Evolutionary conservation across 2,888 invertebrate species (phyloP).

Genomic region (Julus scandinavius): DNA sequence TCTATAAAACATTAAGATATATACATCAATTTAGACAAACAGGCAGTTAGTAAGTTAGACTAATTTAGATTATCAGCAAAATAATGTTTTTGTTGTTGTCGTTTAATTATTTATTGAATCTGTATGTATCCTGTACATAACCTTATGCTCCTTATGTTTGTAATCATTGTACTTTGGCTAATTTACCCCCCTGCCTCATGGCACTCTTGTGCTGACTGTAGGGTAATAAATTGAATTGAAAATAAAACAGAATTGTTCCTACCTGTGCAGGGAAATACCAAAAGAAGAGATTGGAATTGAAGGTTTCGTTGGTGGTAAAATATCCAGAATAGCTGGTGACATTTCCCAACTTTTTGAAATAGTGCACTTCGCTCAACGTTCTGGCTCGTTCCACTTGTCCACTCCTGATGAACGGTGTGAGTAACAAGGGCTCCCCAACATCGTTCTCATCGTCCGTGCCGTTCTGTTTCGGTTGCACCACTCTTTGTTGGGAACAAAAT

Average conservation of each 20-base stretch:
- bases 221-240: too few relatives aligned
- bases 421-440: conserved; percentile 75
- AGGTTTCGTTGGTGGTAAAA: conserved; percentile 81
- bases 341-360: conserved; percentile 65
- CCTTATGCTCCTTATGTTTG: too few relatives aligned
- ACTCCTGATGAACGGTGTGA: conserved; percentile 78
- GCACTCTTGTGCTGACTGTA: too few relatives aligned
- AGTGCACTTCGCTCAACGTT: conserved; percentile 60
- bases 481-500: neutral
- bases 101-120: too few relatives aligned
- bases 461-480: neutral
- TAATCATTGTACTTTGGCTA: too few relatives aligned
- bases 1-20: neutral
- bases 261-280: conserved; percentile 88
- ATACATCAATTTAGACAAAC: neutral
- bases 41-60: neutral
- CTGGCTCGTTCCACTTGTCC: conserved; percentile 72
- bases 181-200: too few relatives aligned
- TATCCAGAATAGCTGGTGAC: conserved; percentile 81
- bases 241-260: conserved; percentile 53
- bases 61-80: too few relatives aligned
- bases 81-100: too few relatives aligned
- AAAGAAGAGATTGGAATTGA: conserved; percentile 86
- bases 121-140: too few relatives aligned
- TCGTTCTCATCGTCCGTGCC: neutral